These are phyloP conservation scores for Pteria penguin DNA, from an alignment of 2,888 invertebrate species.

Conservation along the genomic window DNA sequence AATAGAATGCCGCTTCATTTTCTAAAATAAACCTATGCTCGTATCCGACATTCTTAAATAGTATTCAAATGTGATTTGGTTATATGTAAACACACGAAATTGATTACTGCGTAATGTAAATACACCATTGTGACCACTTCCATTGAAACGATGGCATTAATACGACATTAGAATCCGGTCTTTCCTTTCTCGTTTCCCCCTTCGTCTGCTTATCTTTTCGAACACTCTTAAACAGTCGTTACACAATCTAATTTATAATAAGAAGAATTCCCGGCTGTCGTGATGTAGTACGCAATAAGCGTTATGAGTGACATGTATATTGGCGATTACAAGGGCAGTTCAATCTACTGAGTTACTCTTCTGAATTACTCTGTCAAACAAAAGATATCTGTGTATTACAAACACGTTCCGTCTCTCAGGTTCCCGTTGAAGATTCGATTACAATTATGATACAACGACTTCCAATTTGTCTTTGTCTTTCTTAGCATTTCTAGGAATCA, in stretches of 20 bases:
- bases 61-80: no score
- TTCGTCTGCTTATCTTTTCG: neutral
- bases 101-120: no score
- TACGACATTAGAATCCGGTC: no score
- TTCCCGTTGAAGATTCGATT: neutral
- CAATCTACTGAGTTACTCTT: neutral
- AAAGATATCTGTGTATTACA: neutral
- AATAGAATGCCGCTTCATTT: no score
- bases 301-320: neutral
- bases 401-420: neutral
- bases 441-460: neutral
- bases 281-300: neutral
- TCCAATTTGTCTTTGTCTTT: no score
- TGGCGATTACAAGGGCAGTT: neutral
- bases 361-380: neutral
- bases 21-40: no score
- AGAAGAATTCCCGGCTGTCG: neutral
- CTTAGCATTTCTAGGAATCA: no score
- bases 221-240: neutral
- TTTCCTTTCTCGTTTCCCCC: no score
- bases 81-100: no score
- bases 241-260: neutral
- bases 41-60: no score
- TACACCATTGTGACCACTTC: no score
- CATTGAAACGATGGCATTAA: no score